Evolutionary conservation across 1,140 invertebrate genomes (phyloP), one percentile per base, ranked within the genome.

Genomic region (Rhyzopertha dominica): DNA sequence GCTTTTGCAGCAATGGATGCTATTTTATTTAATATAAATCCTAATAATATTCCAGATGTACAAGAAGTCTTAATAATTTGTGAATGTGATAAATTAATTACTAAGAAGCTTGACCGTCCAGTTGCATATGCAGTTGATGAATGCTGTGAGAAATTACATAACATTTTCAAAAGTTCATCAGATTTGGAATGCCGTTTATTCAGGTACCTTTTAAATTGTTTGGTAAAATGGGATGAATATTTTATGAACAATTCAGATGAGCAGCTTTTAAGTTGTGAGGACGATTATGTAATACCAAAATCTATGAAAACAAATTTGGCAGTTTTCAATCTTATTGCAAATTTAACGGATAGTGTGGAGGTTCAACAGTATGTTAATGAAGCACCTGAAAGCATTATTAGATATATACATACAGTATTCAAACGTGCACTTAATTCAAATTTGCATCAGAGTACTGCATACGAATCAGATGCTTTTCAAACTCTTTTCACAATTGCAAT

Each of bases 401-500:
- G 51, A 26, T 63, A 61, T 39, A 51, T 68, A 24, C 39, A 53
- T 35, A 50, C 55, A 19, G 43, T 58, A 29, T 46, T 65, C 10
- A 32, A 56, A 41, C 57, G 46, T 19, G 44, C 37, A 3, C 47
- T 60, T 29, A 26, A 53, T 44, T 39, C 31, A 5, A 53, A 68
- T 24, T 56, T 67, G 9, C 57, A 60, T 40, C 44, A 65, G 20
- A 59, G 57, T 17, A 39, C 47, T 9, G 19, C 54, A 7, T 29
- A 26, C 22, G 54, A 61, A 28, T 47, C 53, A 4, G 46, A 61
- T n/a, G 43, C 55, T 5, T 58, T 56, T 35, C 55, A 58, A 38
- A 57, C 61, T 47, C 66, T 72, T 58, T 62, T 69, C 23, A 67
- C 68, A 22, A 64, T 75, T 47, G 63, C 71, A 28, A 67, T 76